Base-by-base conservation (phyloP, 2,113 vertebrate genomes). In the Phainopepla nitens region DNA sequence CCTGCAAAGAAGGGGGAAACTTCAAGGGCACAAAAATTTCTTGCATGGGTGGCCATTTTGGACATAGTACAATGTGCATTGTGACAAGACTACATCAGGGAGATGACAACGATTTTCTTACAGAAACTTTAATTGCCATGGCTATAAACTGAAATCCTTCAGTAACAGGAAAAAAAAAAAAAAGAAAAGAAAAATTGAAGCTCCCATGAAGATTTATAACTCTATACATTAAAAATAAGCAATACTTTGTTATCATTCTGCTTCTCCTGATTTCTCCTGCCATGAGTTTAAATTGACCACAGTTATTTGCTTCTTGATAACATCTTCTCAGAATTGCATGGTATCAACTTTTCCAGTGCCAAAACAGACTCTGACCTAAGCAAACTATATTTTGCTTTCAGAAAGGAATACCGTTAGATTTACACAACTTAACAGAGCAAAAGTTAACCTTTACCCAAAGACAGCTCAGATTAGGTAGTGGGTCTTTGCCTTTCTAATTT, bases 51-150 rank as follows among this genome's bases (percentile, higher is more conserved):
- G 23, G 11, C 22, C 2, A 1, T 82, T 72, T 56, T 64, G 24
- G 29, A 49, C 0, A 0, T 4, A 36, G 21, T 18, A 51, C 28
- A 60, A 70, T 7, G 9, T 25, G 11, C 16, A 18, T 56, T 70
- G 70, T 42, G 29, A 82, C 28, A 72, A 68, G 49, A 25, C 6
- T 0, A 1, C n/a, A 41, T 20, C 14, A 23, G 20, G 57, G n/a
- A 85, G 14, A 6, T 76, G 12, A 9, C 70, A 53, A 13, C 20
- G 5, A 41, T 72, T 80, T 85, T 69, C 15, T 53, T 20, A 64
- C 71, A 12, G 36, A 57, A 80, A 45, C 4, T 51, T 62, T 22
- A 18, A 72, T 72, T 45, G 66, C 31, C 0, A 0, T 62, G 35
- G 36, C 17, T 88, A 66, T 42, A 50, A 65, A 85, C 6, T 45